A percentile compares a stretch with the other conserved stretches of the same genome.
These are phyloP conservation scores for Charaxes varanes DNA, from an alignment of 1,140 invertebrate species.

Conservation along the genomic window DNA sequence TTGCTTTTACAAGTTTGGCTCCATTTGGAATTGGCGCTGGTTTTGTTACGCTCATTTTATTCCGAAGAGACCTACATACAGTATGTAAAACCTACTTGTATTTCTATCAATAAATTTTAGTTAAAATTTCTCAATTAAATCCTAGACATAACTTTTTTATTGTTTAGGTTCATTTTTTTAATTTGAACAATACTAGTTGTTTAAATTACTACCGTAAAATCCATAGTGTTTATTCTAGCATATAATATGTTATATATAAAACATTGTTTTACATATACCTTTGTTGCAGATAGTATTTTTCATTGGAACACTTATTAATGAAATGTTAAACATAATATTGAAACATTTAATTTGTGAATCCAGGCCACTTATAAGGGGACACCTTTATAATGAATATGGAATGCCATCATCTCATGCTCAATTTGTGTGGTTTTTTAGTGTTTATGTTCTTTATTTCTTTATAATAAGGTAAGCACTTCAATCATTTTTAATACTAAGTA, in stretches of 20 bases:
- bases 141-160: too few species aligned
- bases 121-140: too few species aligned
- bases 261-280: constrained; percentile 8
- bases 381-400: constrained; percentile 90
- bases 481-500: constrained; percentile 10
- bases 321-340: constrained; percentile 85
- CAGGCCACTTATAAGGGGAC: constrained; percentile 81
- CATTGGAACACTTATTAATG: constrained; percentile 85
- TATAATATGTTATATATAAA: too few species aligned
- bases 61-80: constrained; percentile 93
- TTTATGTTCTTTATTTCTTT: constrained; percentile 90
- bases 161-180: not conserved
- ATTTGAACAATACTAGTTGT: too few species aligned
- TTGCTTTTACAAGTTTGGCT: constrained; percentile 87
- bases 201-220: too few species aligned
- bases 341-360: constrained; percentile 90
- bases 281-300: constrained; percentile 88
- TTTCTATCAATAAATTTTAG: too few species aligned
- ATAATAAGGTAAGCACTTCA: constrained; percentile 82
- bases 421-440: constrained; percentile 94
- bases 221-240: too few species aligned
- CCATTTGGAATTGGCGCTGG: constrained; percentile 89
- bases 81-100: constrained; percentile 78
- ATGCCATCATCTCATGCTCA: constrained; percentile 96
- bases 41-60: constrained; percentile 89